Conservation (phyloP, 2,888 invertebrate species). For the Saturnia pavonia region DNA sequence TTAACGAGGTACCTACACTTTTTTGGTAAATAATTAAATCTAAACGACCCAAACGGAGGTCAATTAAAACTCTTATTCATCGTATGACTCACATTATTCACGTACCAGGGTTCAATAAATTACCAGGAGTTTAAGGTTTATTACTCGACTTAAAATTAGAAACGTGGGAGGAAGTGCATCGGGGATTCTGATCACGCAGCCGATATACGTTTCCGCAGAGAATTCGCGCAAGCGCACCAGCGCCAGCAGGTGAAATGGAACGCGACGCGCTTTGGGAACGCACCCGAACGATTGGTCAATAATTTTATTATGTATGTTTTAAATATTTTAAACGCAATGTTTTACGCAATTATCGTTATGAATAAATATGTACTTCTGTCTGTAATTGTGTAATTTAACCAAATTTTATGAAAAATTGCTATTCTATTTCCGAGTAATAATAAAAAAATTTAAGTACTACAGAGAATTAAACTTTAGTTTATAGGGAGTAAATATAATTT, state of each 20-base stretch:
- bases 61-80: neutral
- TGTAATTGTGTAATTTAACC: too few species aligned
- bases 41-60: neutral
- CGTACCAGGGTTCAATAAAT: conserved; percentile 2
- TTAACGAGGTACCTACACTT: neutral
- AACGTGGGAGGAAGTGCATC: neutral
- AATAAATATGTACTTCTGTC: too few species aligned
- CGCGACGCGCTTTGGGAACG: neutral
- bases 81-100: neutral
- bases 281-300: neutral
- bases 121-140: neutral
- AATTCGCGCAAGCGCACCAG: conserved; percentile 2
- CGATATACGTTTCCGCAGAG: conserved; percentile 8
- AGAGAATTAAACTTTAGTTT: too few species aligned
- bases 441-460: too few species aligned
- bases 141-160: neutral
- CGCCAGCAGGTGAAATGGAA: conserved; percentile 4
- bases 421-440: too few species aligned
- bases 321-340: too few species aligned
- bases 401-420: too few species aligned
- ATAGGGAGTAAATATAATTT: too few species aligned
- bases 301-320: neutral
- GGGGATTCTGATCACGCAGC: conserved; percentile 3
- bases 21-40: neutral
- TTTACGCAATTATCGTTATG: too few species aligned